phyloP scores from a whole-genome alignment of 2,113 vertebrate genomes.

The Athene noctua region DNA sequence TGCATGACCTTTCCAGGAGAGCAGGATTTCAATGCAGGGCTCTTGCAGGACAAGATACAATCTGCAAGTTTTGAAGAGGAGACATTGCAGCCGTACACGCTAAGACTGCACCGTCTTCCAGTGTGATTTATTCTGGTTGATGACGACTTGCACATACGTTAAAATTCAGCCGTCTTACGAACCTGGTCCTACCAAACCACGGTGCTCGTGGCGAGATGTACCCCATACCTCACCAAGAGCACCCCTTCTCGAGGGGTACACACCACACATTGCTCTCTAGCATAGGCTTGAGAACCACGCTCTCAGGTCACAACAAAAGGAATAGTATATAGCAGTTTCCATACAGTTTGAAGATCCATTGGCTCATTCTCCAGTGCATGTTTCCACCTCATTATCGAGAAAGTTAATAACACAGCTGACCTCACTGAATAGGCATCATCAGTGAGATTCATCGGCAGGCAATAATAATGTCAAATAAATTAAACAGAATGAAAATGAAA shows the following conservation, averaged over 20 bases:
- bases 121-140: background rate
- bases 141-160: fast-evolving
- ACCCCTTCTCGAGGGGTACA: background rate
- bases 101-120: background rate
- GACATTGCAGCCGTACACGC: background rate
- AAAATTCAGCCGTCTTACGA: background rate
- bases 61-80: background rate
- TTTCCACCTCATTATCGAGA: background rate
- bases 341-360: background rate
- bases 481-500: conserved; percentile 31
- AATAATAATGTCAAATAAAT: conserved; percentile 34
- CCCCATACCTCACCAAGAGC: background rate
- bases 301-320: background rate
- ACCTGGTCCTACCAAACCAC: background rate
- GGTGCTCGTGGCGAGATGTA: fast-evolving
- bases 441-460: background rate
- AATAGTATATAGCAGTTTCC: fast-evolving
- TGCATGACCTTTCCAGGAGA: background rate
- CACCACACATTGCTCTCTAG: background rate
- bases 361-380: background rate
- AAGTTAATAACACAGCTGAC: conserved; percentile 5
- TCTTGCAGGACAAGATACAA: background rate
- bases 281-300: background rate
- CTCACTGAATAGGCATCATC: background rate
- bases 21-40: background rate